Evolutionary conservation across 2,888 invertebrate genomes (phyloP).

Genomic region (Lordiphosa fenestrarum): DNA sequence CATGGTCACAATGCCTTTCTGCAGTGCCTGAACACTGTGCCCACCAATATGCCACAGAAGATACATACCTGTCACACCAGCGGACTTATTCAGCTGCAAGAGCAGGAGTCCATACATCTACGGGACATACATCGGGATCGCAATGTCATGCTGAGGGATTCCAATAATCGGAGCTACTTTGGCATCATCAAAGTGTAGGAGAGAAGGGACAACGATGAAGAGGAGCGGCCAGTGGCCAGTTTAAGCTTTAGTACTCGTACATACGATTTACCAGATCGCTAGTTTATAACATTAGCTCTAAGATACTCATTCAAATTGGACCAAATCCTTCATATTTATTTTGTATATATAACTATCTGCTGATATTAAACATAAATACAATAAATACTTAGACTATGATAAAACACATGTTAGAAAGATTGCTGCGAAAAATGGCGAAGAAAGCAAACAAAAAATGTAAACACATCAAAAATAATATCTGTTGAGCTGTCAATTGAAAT

Average conservation of each 20-base stretch:
- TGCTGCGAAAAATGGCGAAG: too few relatives aligned
- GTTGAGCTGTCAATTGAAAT: too few relatives aligned
- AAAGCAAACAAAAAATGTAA: too few relatives aligned
- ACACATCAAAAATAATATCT: too few relatives aligned
- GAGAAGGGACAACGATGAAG: not conserved
- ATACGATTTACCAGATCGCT: slow-evolving; percentile 30
- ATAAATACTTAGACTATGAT: not conserved
- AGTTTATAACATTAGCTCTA: slow-evolving; percentile 26
- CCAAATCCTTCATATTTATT: slow-evolving; percentile 11
- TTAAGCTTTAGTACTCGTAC: slow-evolving; percentile 36
- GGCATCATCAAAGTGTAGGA: slow-evolving; percentile 84
- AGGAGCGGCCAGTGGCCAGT: slow-evolving; percentile 16
- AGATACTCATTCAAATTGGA: slow-evolving; percentile 24
- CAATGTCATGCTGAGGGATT: slow-evolving; percentile 81
- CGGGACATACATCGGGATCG: slow-evolving; percentile 83
- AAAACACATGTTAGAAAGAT: too few relatives aligned
- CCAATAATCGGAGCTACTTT: slow-evolving; percentile 90
- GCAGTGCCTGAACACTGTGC: slow-evolving; percentile 88
- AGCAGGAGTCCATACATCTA: slow-evolving; percentile 85
- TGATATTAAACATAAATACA: slow-evolving; percentile 8
- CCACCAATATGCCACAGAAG: slow-evolving; percentile 82
- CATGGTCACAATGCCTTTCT: slow-evolving; percentile 84
- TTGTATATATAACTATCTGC: slow-evolving; percentile 4
- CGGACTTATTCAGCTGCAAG: slow-evolving; percentile 83
- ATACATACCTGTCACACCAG: slow-evolving; percentile 89